Base-by-base conservation (phyloP, 2,888 invertebrate genomes). In the Tromatobia lineatoria region DNA sequence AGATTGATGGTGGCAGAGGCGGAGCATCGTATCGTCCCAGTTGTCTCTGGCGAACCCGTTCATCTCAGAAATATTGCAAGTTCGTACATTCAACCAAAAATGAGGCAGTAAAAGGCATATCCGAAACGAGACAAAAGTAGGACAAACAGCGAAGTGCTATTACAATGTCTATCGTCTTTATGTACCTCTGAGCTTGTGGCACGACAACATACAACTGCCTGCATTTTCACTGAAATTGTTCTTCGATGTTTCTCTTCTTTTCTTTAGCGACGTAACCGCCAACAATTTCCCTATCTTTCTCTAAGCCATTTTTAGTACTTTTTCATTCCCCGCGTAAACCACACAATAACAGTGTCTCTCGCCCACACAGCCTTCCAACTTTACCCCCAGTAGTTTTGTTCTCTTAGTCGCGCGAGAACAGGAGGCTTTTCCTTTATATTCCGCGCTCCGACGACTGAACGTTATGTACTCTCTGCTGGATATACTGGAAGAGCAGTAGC, bases 1-100 rank as follows among this genome's bases (percentile, higher is more conserved):
- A 93, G 93, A 93, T 93, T 93, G 93, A 93, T 93, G 93, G 88
- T 88, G 78, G 88, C 91, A 90, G 88, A 89, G 91, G 90, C 90
- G 90, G 88, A 86, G 29, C 57, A 57, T 7, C 57, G 54, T 25
- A 25, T 25, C 29, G 29, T 29, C 52, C 2, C 20, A 4, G 57
- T 57, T 57, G 25, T 29, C 57, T 54, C 20, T 54, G 10, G 52
- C 11, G 3, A 23, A 23, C 52, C 23, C 57, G 57, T 57, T 57
- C 57, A 29, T 57, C 57, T 57, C 57, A 29, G 15, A 29, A 29
- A 57, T 57, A 57, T 29, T 29, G 57, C 3, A 57, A 57, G 29
- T 38, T 7, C 1, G 6, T 38, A 57, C 57, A 4, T 1, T 2
- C 13, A 4, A 23, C 20, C 18, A 20, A 47, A 47, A 47, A 47